phyloP scores from a whole-genome alignment of 2,113 vertebrate genomes.

The human region DNA sequence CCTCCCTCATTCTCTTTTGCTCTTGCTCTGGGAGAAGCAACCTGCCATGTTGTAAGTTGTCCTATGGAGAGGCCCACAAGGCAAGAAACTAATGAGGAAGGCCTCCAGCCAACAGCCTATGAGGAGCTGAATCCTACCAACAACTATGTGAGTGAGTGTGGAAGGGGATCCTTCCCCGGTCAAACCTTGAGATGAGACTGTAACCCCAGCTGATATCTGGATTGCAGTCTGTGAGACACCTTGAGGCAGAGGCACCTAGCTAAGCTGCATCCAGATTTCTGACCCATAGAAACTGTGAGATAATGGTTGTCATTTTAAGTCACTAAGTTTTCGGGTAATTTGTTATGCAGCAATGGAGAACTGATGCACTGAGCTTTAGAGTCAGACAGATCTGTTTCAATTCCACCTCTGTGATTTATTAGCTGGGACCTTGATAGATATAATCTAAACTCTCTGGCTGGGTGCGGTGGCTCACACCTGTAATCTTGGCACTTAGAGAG shows the following conservation, averaged over 20 bases:
- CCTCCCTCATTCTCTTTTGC: background rate
- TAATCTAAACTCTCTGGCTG: slow-evolving; percentile 3
- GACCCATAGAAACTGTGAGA: background rate
- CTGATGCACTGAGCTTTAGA: background rate
- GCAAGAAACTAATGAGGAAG: background rate
- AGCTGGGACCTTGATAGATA: background rate
- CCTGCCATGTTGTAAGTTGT: background rate
- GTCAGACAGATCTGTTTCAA: slow-evolving; percentile 1
- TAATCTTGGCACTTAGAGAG: too few relatives aligned
- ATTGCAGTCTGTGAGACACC: background rate
- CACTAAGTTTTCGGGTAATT: background rate
- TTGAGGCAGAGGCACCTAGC: background rate
- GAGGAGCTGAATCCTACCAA: background rate
- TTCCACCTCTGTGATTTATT: background rate
- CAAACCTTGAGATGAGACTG: background rate
- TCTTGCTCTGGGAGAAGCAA: background rate
- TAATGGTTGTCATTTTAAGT: background rate
- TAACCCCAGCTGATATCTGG: background rate
- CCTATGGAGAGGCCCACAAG: background rate
- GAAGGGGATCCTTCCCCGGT: background rate
- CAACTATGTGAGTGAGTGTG: background rate
- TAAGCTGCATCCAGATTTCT: background rate
- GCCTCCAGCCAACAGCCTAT: background rate
- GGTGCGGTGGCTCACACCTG: too few relatives aligned
- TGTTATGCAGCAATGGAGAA: background rate